Evolutionary conservation across 2,888 invertebrate species (phyloP).

Genomic region (Barypeithes pellucidus): DNA sequence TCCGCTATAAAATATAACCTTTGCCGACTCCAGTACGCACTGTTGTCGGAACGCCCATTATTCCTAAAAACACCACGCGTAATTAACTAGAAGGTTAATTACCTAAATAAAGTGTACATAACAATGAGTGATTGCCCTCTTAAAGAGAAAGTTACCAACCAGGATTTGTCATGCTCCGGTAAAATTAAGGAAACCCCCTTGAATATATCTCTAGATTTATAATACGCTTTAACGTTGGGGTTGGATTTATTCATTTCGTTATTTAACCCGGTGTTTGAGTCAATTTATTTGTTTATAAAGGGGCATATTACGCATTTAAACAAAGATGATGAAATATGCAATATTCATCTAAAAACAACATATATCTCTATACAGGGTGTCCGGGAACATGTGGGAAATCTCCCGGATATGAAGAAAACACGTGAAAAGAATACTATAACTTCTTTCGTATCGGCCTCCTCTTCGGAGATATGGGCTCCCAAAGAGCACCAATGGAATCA

Average conservation of each 20-base stretch:
- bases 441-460: too few relatives aligned
- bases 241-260: background rate
- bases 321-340: background rate
- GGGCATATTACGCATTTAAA: background rate
- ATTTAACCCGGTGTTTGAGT: background rate
- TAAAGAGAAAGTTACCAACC: slow-evolving; percentile 4
- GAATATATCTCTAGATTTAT: slow-evolving; percentile 3
- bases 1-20: background rate
- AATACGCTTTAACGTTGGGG: slow-evolving; percentile 12
- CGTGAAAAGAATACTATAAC: too few relatives aligned
- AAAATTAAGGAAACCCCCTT: background rate
- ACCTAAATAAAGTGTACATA: slow-evolving; percentile 17
- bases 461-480: too few relatives aligned
- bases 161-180: slow-evolving; percentile 5
- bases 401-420: too few relatives aligned
- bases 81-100: slow-evolving; percentile 17
- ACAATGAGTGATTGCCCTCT: slow-evolving; percentile 11
- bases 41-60: background rate
- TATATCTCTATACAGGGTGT: too few relatives aligned
- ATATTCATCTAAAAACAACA: too few relatives aligned
- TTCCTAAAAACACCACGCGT: slow-evolving; percentile 12
- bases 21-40: background rate
- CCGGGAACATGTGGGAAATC: too few relatives aligned
- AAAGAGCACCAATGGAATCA: too few relatives aligned
- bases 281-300: background rate